A percentile compares a stretch with the other conserved stretches of the same genome.
These are phyloP conservation scores for Gulo gulo DNA, from an alignment of 2,113 vertebrate genomes.

Conservation along the genomic window DNA sequence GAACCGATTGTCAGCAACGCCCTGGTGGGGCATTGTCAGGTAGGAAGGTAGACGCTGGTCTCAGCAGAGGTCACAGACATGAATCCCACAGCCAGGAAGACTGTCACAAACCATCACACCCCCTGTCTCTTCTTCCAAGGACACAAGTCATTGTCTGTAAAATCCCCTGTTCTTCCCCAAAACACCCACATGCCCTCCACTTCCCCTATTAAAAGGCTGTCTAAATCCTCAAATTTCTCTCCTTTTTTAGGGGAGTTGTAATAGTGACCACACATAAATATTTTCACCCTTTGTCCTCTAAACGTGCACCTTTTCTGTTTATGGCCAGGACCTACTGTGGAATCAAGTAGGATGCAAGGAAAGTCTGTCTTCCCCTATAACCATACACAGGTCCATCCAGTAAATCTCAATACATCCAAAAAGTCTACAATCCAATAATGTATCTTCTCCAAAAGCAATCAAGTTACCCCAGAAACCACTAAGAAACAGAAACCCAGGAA, in stretches of 20 bases:
- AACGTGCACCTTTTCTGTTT: neutral
- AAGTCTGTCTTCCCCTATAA: neutral
- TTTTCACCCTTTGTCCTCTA: too few relatives aligned
- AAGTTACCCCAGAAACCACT: neutral
- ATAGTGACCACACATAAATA: neutral
- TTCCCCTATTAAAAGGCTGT: neutral
- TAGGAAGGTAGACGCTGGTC: neutral
- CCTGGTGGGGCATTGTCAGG: neutral
- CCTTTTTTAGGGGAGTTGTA: neutral
- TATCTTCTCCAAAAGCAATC: neutral
- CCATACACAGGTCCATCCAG: too few relatives aligned
- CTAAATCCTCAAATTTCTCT: neutral
- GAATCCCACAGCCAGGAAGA: neutral
- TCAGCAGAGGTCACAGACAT: neutral
- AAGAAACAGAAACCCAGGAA: neutral
- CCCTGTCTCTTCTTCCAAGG: neutral
- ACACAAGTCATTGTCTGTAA: neutral
- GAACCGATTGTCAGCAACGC: neutral
- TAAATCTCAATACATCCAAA: neutral
- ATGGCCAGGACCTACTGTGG: rapidly evolving
- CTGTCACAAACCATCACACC: neutral
- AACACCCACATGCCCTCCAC: neutral
- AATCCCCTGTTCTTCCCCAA: neutral
- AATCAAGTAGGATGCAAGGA: neutral
- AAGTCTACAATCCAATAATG: neutral